Evolutionary conservation across 2,797 vertebrate genomes (phyloP), one percentile per base, ranked within the genome.

Genomic region (Holocentrus rufus): DNA sequence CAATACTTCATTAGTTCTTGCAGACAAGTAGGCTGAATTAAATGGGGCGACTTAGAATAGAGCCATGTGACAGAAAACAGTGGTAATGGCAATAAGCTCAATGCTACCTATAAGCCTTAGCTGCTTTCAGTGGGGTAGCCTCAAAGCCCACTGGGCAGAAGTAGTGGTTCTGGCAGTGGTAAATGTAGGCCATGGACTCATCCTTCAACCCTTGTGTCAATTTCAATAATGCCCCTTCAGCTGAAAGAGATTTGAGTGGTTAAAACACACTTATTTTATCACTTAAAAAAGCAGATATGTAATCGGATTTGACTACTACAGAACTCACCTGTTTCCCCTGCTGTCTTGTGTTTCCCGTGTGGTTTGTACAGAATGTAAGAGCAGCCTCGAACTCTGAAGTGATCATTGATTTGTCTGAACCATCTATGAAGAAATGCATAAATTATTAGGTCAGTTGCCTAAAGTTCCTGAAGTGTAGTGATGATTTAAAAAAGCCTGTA

Each of bases 161-260:
- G 90, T 99, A 99, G 92, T 99, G 98, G 92, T 99, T 99, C 93
- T 99, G 98, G 90, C 98, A 99, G 93, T 99, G 98, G 88, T 99
- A 99, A 84, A 99, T 97, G 77, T 96, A 99, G 77, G 98, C 96
- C 95, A 98, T 95, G 0, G 96, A 95, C 72, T 99, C 97, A 1
- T 99, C 98, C 88, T 93, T 96, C 86, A 99, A 83, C 39, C 98
- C 98, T 68, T 95, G 95, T 0, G 96, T 98, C 81, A 99, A 91
- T 78, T 99, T 99, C 36, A 93, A 87, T 86, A 99, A 87, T 8
- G 98, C 97, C 42, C 97, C 97, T 50, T 96, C 93, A 83, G 97
- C 98, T 99, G 73, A 52, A 91, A 86, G 75, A 66, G 3, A 84
- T 63, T 1, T 25, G 34, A 18, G 5, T 7, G 18, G 18, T 70